These are phyloP conservation scores for Euspilapteryx auroguttella DNA, from an alignment of 2,888 invertebrate genomes.

Conservation along the genomic window DNA sequence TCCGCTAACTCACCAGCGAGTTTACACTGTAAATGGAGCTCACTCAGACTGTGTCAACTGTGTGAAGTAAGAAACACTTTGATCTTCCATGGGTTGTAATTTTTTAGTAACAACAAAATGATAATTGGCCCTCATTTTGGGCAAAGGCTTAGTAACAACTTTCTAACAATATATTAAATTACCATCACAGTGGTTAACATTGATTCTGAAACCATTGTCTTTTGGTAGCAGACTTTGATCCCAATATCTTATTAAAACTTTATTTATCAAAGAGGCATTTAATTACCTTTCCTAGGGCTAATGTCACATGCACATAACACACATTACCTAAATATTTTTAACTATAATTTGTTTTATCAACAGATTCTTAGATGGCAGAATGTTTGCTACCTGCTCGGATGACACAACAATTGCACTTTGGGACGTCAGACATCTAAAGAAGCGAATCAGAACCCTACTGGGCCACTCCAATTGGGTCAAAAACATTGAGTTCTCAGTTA, in stretches of 20 bases:
- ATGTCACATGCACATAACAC: too few species aligned
- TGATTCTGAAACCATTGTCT: too few species aligned
- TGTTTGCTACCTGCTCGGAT: slow-evolving; percentile 93
- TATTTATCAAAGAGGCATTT: too few species aligned
- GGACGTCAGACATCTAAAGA: slow-evolving; percentile 86
- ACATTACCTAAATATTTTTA: too few species aligned
- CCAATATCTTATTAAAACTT: too few species aligned
- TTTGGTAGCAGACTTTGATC: too few species aligned
- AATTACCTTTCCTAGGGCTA: too few species aligned
- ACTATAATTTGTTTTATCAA: slow-evolving; percentile 8
- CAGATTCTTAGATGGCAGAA: slow-evolving; percentile 83
- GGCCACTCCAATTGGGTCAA: slow-evolving; percentile 97
- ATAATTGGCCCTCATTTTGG: too few species aligned
- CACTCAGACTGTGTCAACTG: slow-evolving; percentile 92
- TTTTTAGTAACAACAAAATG: not conserved
- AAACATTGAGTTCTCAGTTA: slow-evolving; percentile 89
- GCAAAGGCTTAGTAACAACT: too few species aligned
- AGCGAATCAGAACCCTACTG: slow-evolving; percentile 72
- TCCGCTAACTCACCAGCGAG: slow-evolving; percentile 75
- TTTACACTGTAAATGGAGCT: slow-evolving; percentile 76
- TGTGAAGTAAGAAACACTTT: slow-evolving; percentile 80
- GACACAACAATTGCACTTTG: slow-evolving; percentile 91
- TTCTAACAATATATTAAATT: too few species aligned
- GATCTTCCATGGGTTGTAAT: not conserved
- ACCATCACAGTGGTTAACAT: too few species aligned